These are phyloP conservation scores for Poeciliopsis paucimaculata DNA, from an alignment of 2,797 vertebrate genomes.

Conservation along the genomic window DNA sequence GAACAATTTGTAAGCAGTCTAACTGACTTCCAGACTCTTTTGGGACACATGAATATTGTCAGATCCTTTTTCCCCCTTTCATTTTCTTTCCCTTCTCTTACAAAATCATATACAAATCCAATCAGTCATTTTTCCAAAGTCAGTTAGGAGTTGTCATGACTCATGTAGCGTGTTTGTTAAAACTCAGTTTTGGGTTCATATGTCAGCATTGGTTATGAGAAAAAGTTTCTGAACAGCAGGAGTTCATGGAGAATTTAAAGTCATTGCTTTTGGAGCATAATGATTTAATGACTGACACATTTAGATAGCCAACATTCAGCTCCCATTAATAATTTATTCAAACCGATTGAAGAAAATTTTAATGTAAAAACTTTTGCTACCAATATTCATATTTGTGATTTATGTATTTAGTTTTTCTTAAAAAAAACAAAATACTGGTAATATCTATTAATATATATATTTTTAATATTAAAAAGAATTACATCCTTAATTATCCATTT, in stretches of 20 bases:
- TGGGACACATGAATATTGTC: constrained; percentile 56
- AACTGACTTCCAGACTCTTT: constrained; percentile 61
- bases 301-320: constrained; percentile 39
- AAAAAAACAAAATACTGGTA: no score
- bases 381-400: not conserved
- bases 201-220: constrained; percentile 28
- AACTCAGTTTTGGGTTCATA: constrained; percentile 24
- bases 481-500: not conserved
- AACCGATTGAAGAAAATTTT: not conserved
- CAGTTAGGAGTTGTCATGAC: constrained; percentile 47
- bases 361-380: not conserved
- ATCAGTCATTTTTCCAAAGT: constrained; percentile 44
- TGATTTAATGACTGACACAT: constrained; percentile 64
- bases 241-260: constrained; percentile 43
- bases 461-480: not conserved
- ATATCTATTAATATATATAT: not conserved
- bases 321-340: not conserved
- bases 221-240: constrained; percentile 25
- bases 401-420: not conserved
- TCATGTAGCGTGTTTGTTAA: constrained; percentile 49
- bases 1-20: constrained; percentile 68
- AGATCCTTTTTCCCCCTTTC: constrained; percentile 29
- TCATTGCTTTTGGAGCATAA: constrained; percentile 58
- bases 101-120: constrained; percentile 42
- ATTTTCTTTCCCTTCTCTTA: constrained; percentile 27